Evolutionary conservation across 2,113 vertebrate genomes (phyloP).

Genomic region (Rissa tridactyla): DNA sequence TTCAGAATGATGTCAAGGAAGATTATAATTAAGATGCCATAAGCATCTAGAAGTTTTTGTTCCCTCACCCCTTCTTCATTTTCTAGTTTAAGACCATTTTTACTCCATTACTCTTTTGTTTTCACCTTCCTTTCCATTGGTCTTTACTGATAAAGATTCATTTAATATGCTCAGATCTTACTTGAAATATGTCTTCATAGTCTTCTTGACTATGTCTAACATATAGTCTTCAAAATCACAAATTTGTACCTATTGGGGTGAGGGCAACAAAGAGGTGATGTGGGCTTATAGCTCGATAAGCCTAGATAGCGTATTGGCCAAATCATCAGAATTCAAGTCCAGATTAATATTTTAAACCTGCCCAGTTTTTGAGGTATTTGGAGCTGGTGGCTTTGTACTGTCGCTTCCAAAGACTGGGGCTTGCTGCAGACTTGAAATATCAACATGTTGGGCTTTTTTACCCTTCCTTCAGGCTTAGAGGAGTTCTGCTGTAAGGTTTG

Average conservation of each 20-base stretch:
- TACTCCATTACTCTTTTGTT: background rate
- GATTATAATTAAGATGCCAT: background rate
- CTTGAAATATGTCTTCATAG: background rate
- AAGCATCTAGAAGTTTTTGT: background rate
- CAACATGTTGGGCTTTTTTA: background rate
- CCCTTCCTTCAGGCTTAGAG: background rate
- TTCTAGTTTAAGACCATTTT: background rate
- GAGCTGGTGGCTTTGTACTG: background rate
- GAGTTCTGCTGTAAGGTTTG: background rate
- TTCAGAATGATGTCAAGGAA: background rate
- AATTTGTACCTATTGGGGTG: accelerated
- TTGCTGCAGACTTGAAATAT: background rate
- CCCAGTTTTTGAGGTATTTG: background rate
- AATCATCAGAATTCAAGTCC: background rate
- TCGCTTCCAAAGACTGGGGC: background rate
- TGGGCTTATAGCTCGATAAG: background rate
- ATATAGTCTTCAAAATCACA: background rate
- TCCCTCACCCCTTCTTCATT: background rate
- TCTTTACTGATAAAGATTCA: background rate
- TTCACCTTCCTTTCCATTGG: background rate
- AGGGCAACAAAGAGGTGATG: background rate
- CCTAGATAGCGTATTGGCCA: background rate
- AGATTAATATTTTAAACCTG: background rate
- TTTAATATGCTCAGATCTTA: background rate
- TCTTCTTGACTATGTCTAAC: no score